Conservation (phyloP, 2,888 invertebrate genomes). For the Acronicta aceris region DNA sequence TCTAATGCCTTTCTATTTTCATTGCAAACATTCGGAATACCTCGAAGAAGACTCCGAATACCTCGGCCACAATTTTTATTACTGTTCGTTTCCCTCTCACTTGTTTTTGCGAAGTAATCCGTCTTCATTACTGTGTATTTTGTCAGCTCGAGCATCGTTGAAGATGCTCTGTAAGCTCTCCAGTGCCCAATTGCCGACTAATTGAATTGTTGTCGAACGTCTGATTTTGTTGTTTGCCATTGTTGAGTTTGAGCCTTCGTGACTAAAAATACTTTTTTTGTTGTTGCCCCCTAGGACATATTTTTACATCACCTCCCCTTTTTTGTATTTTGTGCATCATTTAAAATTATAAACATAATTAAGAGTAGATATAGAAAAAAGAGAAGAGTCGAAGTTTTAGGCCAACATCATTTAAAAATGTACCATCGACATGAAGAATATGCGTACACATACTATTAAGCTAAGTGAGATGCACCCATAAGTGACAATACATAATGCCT, state of each 20-base stretch:
- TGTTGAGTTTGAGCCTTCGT: conserved; percentile 19
- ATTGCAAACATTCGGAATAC: conserved; percentile 30
- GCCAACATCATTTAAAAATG: too few species aligned
- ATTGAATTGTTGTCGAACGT: conserved; percentile 71
- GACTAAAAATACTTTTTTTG: conserved; percentile 22
- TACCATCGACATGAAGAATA: too few species aligned
- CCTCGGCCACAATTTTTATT: conserved; percentile 50
- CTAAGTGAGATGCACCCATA: too few species aligned
- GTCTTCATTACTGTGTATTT: conserved; percentile 71
- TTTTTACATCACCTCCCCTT: too few species aligned
- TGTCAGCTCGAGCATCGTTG: conserved; percentile 62
- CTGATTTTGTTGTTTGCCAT: conserved; percentile 47
- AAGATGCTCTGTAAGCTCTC: conserved; percentile 43
- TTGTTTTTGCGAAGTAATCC: conserved; percentile 67
- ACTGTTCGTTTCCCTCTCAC: conserved; percentile 52
- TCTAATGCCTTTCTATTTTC: conserved; percentile 45
- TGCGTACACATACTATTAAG: too few species aligned
- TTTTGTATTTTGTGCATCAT: too few species aligned
- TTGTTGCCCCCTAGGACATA: too few species aligned
- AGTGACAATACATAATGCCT: too few species aligned
- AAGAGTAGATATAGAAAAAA: too few species aligned
- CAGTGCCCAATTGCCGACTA: conserved; percentile 63
- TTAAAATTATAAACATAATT: too few species aligned
- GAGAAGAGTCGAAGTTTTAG: too few species aligned
- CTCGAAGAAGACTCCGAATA: conserved; percentile 34